Conservation (phyloP, 2,113 vertebrate genomes). For the Hippocampus barbouri region DNA sequence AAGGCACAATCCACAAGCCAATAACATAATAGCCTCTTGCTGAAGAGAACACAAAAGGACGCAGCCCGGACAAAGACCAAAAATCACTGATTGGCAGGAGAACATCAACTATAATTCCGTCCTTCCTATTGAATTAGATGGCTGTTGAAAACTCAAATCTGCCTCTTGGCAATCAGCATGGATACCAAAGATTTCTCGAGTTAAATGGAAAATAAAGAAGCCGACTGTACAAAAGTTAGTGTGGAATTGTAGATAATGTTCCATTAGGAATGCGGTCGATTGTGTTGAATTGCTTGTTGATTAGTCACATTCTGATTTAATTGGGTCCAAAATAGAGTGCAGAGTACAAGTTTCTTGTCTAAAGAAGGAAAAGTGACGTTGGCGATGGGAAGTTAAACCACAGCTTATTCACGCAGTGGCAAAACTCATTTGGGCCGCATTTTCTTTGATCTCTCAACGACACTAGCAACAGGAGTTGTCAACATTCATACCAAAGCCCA, state of each 20-base stretch:
- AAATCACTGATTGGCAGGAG: constrained; percentile 1
- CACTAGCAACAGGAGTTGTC: too few species aligned
- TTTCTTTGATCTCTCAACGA: background rate
- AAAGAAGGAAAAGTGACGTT: background rate
- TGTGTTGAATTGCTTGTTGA: background rate
- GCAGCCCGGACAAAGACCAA: background rate
- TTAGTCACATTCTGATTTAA: background rate
- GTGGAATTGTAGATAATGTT: background rate
- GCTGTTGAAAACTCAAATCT: background rate
- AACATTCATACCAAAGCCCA: too few species aligned
- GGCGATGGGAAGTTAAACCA: background rate
- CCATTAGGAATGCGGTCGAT: background rate
- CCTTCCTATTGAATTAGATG: background rate
- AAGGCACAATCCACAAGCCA: constrained; percentile 5
- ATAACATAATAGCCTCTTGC: constrained; percentile 5
- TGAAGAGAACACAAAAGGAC: background rate
- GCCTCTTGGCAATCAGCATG: background rate
- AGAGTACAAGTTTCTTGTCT: too few species aligned
- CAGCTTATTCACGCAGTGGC: background rate
- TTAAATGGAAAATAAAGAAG: constrained; percentile 1
- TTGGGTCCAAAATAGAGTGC: background rate
- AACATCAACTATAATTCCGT: background rate
- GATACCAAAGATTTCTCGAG: background rate
- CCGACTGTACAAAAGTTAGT: background rate
- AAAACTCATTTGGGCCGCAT: background rate